Evolutionary conservation across 2,888 invertebrate species (phyloP), one percentile per base, ranked within the genome.

Genomic region (Microctonus aethiopoides): DNA sequence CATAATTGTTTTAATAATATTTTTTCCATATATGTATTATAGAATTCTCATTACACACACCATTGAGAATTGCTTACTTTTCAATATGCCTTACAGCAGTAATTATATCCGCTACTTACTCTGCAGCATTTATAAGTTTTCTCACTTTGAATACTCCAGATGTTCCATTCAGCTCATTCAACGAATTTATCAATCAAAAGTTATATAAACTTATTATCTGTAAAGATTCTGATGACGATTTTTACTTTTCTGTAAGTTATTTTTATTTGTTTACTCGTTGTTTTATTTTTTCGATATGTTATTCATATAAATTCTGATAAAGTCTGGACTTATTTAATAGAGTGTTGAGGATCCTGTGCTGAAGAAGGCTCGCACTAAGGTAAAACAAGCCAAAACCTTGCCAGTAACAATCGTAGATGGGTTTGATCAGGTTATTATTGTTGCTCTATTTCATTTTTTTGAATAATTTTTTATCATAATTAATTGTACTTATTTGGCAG

Each of bases 91-190:
- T 76, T 4, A 71, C 74, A 20, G 73, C 75, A 3, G 54, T 77
- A 22, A 56, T 75, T 9, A 51, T 73, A 9, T 52, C 71, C 39
- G 70, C 72, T 9, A 71, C 72, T 3, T 76, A 76, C 56, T 72
- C 76, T n/a, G 77, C 79, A 29, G 69, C 74, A 5, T 75, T 85
- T 54, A 74, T 68, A 26, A 75, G 75, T 63, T 72, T 66, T 62
- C 68, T 75, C 36, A 70, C 75, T 2, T 63, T 70, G 29, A 67
- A 67, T 9, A 54, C 26, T 9, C 60, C 71, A 2, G 72, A 32
- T 29, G 67, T 83, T 54, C 83, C 83, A 2, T 85, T 85, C 63
- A 68, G 75, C 9, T 79, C 75, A 10, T 5, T 82, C n/a, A 76
- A 80, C 13, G 83, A 76, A 16, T 83, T 83, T 32, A 75, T 75